Base-by-base conservation (phyloP, 1,140 invertebrate species). In the Lucilia sericata region DNA sequence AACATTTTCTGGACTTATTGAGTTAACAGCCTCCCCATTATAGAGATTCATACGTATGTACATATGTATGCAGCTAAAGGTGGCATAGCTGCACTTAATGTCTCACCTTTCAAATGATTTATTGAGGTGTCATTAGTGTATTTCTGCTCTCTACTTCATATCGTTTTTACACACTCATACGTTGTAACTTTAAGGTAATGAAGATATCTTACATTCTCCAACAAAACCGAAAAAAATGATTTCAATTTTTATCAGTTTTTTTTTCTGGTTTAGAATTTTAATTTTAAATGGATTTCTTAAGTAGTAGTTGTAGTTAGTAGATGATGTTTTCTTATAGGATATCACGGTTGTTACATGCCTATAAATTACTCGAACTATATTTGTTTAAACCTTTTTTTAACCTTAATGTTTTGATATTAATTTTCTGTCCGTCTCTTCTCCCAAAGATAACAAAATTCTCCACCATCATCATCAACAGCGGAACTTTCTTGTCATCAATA, bases 31-130 rank as follows among this genome's bases (percentile, higher is more conserved):
- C 10, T 25, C 82, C 19, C 25, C 25, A 4, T 65, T 17, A 60
- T 36, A 14, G 34, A 78, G 30, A 55, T 83, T 51, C 42, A 30
- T 30, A 30, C 25, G 3, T 30, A 30, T 30, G 3, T 30, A 30
- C 25, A 30, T 30, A 30, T 30, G 25, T 30, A 30, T 30, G 25
- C 25, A 30, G 3, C 70, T 17, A 75, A 51, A 83, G 70, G 51
- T 30, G 13, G 83, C 83, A 60, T 60, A 60, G 75, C 30, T 89
- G 87, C 88, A 89, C 87, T 89, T 87, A 86, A 89, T 87, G 88
- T 90, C 88, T 90, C 88, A 90, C 88, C 88, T 90, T 90, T 89
- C 88, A 87, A 89, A 89, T 90, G 88, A 90, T 90, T 90, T 90
- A 90, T 90, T 90, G 88, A 89, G 87, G 88, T 90, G 88, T 90